These are phyloP conservation scores for Marmota flaviventris DNA, from an alignment of 2,113 vertebrate genomes.

Conservation along the genomic window DNA sequence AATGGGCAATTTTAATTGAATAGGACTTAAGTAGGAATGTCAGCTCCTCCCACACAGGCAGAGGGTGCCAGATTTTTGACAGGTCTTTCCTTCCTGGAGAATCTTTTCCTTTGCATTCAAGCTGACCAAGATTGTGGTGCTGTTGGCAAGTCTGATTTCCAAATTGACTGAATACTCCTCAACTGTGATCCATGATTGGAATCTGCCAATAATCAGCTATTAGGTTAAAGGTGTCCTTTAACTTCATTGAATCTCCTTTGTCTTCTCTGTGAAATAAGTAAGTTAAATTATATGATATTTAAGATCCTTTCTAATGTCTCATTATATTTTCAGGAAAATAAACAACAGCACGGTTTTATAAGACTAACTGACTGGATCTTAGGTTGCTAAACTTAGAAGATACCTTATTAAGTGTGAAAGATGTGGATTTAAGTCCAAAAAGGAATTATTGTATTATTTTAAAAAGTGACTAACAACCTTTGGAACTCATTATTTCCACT, in stretches of 20 bases:
- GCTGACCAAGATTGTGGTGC: too few relatives aligned
- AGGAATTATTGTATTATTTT: neutral
- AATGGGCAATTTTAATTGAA: too few relatives aligned
- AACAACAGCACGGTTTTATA: neutral
- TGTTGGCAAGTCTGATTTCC: too few relatives aligned
- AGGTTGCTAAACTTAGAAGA: neutral
- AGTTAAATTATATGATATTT: conserved; percentile 4
- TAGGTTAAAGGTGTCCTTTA: conserved; percentile 41
- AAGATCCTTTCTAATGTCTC: neutral
- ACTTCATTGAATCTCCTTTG: neutral
- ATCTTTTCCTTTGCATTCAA: too few relatives aligned
- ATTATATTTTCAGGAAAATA: conserved; percentile 18
- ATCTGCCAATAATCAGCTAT: neutral
- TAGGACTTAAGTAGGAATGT: too few relatives aligned
- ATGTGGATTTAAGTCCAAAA: neutral
- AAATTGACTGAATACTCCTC: too few relatives aligned
- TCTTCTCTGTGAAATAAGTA: neutral
- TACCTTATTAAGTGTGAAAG: conserved; percentile 19
- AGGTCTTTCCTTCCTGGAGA: too few relatives aligned
- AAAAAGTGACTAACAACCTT: neutral
- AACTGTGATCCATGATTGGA: neutral
- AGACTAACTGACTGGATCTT: conserved; percentile 23
- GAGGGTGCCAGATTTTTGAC: too few relatives aligned
- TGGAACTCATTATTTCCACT: neutral
- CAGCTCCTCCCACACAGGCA: too few relatives aligned